Evolutionary conservation across 2,888 invertebrate species (phyloP), one percentile per base, ranked within the genome.

Genomic region (Epistrophe grossulariae): DNA sequence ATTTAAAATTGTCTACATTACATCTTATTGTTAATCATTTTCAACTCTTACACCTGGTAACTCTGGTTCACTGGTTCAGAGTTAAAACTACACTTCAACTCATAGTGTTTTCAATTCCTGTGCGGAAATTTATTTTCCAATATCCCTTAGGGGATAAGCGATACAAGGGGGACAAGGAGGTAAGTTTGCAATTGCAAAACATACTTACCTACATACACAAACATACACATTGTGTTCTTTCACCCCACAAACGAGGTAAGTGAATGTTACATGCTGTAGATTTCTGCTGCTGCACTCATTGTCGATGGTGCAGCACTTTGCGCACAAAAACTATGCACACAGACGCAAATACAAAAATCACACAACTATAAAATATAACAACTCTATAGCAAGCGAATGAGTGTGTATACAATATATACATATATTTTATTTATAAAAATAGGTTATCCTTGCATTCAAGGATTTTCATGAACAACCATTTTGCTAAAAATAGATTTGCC

Each of bases 401-500:
- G 17, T 62, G 24, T 24, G 24, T 43, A 40, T 40, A 24, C 6
- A 1, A 7, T 48, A 43, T 74, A 15, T 48, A 43, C 70, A 15
- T 76, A 60, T 52, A 66, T 60, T 19, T 38, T 13, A 5, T 40
- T 43, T 43, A 62, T 40, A 62, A 62, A 62, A 62, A 62, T 83
- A 83, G 83, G 83, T 83, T 87, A 87, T 83, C 83, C 83, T 87
- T 83, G 83, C 88, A 73, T 88, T 80, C 79, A 83, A 84, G 84
- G 84, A 76, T 80, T 88, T 88, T 84, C 88, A 88, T 88, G 88
- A 84, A 88, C 88, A 88, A 84, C 83, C 62, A 80, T 73, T 88
- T 77, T 79, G 80, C 89, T 89, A 89, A 89, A 89, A 89, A 89
- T 89, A 89, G 88, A 85, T 82, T 87, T 82, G 88, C 88, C 88